phyloP scores from a whole-genome alignment of 2,113 vertebrate species.

The Chamaetylas fuelleborni region DNA sequence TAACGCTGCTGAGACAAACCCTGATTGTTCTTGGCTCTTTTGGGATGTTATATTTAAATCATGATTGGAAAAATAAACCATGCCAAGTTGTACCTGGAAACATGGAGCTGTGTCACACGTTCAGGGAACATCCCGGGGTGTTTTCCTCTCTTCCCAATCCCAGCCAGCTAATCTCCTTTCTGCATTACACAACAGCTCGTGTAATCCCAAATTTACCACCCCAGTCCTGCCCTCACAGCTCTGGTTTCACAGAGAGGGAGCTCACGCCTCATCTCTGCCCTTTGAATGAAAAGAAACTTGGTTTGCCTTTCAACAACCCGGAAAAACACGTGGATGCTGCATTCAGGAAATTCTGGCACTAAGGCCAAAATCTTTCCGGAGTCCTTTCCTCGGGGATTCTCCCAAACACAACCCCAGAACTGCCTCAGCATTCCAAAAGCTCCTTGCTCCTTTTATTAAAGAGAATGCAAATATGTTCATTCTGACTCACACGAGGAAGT shows the following conservation, averaged over 20 bases:
- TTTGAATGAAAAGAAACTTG: not conserved
- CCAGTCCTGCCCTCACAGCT: not conserved
- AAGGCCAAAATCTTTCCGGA: not conserved
- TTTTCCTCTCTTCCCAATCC: not conserved
- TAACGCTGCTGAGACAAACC: not conserved
- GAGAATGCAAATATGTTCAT: accelerated
- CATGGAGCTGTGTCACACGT: accelerated
- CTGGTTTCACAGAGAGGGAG: not conserved
- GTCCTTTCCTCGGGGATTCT: not conserved
- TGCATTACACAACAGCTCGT: not conserved
- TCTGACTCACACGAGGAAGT: accelerated
- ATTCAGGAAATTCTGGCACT: not conserved
- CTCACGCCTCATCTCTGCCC: not conserved
- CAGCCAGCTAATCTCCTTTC: not conserved
- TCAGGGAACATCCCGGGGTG: not conserved
- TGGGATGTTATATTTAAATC: not conserved
- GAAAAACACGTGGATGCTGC: not conserved
- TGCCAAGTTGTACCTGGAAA: not conserved
- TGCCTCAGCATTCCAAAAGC: not conserved
- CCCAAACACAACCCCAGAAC: not conserved
- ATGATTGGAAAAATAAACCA: not conserved
- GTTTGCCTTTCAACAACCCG: not conserved
- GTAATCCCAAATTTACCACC: not conserved
- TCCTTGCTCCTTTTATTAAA: accelerated
- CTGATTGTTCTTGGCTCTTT: not conserved